A percentile compares a stretch with the other conserved stretches of the same genome.
Evolutionary conservation across 2,797 vertebrate species (phyloP).

Genomic region (Knipowitschia caucasica): DNA sequence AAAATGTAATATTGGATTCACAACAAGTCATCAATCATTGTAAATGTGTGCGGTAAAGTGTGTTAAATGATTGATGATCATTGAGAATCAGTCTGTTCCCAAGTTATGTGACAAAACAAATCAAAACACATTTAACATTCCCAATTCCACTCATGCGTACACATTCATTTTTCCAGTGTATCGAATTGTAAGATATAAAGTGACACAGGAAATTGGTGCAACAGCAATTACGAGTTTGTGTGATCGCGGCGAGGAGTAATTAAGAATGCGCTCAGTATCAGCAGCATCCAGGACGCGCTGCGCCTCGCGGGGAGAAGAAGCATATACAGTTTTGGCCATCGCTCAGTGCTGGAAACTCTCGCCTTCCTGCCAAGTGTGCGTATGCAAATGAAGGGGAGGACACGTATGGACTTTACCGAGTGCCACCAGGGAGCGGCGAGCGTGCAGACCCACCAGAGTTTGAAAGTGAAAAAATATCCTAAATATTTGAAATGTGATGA

Average conservation of each 20-base stretch:
- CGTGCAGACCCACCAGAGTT: no score
- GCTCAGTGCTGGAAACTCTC: slow-evolving; percentile 23
- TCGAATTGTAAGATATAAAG: slow-evolving; percentile 14
- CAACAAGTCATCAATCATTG: no score
- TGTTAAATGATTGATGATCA: no score
- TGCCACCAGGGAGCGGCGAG: no score
- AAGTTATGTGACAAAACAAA: no score
- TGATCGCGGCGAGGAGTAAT: slow-evolving; percentile 20
- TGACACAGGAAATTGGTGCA: slow-evolving; percentile 30
- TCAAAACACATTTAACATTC: neutral
- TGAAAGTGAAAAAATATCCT: no score
- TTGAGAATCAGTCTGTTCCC: no score
- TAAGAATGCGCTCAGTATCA: slow-evolving; percentile 16
- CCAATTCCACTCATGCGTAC: neutral
- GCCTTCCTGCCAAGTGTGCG: slow-evolving; percentile 15
- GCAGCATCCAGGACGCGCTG: slow-evolving; percentile 16
- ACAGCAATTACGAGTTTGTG: slow-evolving; percentile 33
- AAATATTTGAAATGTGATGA: no score
- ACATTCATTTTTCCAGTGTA: slow-evolving; percentile 7
- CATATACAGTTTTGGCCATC: slow-evolving; percentile 19
- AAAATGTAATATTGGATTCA: no score
- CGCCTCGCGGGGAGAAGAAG: slow-evolving; percentile 2
- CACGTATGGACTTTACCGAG: slow-evolving; percentile 6
- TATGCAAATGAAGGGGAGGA: slow-evolving; percentile 25
- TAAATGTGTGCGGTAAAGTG: no score